Evolutionary conservation across 2,797 vertebrate genomes (phyloP).

Genomic region (Myripristis jacobus): DNA sequence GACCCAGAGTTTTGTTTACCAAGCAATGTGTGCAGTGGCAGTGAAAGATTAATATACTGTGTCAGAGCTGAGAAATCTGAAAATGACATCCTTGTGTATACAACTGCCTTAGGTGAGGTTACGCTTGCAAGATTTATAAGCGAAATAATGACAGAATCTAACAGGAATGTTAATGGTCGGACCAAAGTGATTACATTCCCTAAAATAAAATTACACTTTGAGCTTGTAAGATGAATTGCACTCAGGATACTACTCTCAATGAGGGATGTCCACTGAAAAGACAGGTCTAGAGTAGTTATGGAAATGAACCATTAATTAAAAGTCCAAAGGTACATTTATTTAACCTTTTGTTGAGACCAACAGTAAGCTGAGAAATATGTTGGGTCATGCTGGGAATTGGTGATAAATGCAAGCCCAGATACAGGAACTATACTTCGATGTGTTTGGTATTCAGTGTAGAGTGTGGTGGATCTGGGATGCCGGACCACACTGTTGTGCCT

Average conservation of each 20-base stretch:
- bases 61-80: background rate
- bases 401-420: too few relatives aligned
- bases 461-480: too few relatives aligned
- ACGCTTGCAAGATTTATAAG: background rate
- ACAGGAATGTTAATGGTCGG: background rate
- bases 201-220: background rate
- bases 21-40: slow-evolving; percentile 51
- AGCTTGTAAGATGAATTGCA: background rate
- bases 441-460: too few relatives aligned
- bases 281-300: background rate
- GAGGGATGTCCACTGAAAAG: slow-evolving; percentile 12
- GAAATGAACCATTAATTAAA: slow-evolving; percentile 15
- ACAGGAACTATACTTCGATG: too few relatives aligned
- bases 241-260: background rate
- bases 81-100: background rate
- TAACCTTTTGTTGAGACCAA: too few relatives aligned
- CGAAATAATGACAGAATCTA: slow-evolving; percentile 12
- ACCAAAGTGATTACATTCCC: background rate
- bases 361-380: too few relatives aligned
- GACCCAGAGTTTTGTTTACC: slow-evolving; percentile 67
- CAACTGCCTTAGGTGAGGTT: slow-evolving; percentile 3
- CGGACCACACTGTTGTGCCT: too few relatives aligned
- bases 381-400: too few relatives aligned
- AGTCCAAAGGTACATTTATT: background rate
- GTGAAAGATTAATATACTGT: slow-evolving; percentile 63